These are phyloP conservation scores for Cryptocheilus praepositus DNA, from an alignment of 2,888 invertebrate genomes.

Conservation along the genomic window DNA sequence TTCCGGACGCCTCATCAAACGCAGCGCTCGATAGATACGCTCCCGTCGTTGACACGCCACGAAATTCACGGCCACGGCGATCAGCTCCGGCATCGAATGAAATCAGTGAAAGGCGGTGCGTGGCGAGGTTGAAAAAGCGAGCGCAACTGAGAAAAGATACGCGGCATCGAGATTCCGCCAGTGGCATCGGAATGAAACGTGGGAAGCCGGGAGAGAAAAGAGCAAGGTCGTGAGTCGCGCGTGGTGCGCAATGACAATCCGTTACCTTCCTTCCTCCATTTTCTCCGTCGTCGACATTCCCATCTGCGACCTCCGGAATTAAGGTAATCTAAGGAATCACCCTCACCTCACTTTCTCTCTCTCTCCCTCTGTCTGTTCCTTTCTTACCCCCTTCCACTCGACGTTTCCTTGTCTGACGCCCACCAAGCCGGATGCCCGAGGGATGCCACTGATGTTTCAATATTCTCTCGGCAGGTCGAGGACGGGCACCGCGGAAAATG, in stretches of 20 bases:
- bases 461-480: slow-evolving; percentile 8
- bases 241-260: slow-evolving; percentile 24
- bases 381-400: background rate
- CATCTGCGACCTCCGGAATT: slow-evolving; percentile 19
- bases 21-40: too few relatives aligned
- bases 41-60: too few relatives aligned
- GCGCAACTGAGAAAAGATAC: too few relatives aligned
- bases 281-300: slow-evolving; percentile 18
- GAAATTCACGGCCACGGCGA: too few relatives aligned
- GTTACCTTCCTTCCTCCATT: slow-evolving; percentile 30
- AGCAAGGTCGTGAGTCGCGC: slow-evolving; percentile 1
- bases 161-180: too few relatives aligned
- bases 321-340: slow-evolving; percentile 35
- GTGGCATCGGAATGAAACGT: too few relatives aligned
- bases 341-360: background rate
- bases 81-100: too few relatives aligned
- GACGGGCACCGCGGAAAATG: background rate
- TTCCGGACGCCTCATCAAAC: too few relatives aligned
- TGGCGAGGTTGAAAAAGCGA: too few relatives aligned
- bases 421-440: background rate
- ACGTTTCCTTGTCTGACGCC: background rate
- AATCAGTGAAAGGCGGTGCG: too few relatives aligned
- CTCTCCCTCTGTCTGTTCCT: too few relatives aligned
- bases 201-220: too few relatives aligned
- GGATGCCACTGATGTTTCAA: slow-evolving; percentile 28